Evolutionary conservation across 2,113 vertebrate genomes (phyloP), one percentile per base, ranked within the genome.

Genomic region (Macquaria australasica): DNA sequence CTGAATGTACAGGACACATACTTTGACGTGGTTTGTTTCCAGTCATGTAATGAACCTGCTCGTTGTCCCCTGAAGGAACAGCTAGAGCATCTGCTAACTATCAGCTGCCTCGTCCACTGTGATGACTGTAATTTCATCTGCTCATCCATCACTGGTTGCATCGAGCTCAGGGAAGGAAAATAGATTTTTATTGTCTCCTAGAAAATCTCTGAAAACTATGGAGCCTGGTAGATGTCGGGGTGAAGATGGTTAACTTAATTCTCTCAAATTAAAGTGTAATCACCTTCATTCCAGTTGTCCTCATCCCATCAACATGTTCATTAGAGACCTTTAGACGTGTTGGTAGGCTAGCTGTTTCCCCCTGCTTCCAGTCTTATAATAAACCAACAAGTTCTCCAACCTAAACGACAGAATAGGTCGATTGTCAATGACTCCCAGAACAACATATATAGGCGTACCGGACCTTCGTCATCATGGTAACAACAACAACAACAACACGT

Each of bases 21-120:
- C 25, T 60, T 31, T 28, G 23, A 31, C 7, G 37, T 6, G 3
- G 12, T 25, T 39, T 55, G 59, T 72, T 43, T 55, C 41, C 77
- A 15, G 2, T 31, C 60, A 31, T 81, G 14, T 63, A 84, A 68
- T 71, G 48, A 85, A 56, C 7, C 23, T 64, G 15, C 51, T 48
- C 23, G 45, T 23, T 9, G 28, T 62, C 21, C 43, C 70, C 83
- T 9, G 43, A 53, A 60, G 76, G 69, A 64, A 34, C 48, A 58
- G 28, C 21, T 4, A 41, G 28, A 81, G 43, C 67, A 77, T 73
- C 73, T 77, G 73, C 68, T 31, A 67, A 53, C 73, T 3, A 73
- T 82, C 60, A 77, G 73, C 39, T 23, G 55, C 25, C 63, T 39
- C 58, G 28, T 18, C 43, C 53, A 34, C 31, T 4, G 62, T 21